phyloP scores from a whole-genome alignment of 2,797 vertebrate species.

The Phylloscopus collybita region DNA sequence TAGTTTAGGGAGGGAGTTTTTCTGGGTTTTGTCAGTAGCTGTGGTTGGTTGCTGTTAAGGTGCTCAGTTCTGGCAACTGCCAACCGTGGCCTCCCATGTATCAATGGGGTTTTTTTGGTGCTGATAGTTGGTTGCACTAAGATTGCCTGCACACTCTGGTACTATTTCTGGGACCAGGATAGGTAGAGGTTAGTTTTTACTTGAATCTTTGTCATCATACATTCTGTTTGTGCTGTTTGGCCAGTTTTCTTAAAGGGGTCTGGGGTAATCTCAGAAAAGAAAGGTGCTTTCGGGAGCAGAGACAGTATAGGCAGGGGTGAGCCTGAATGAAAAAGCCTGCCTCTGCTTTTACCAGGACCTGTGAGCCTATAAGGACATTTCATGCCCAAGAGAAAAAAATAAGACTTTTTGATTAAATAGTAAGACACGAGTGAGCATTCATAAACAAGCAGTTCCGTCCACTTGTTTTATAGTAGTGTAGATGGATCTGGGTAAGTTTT shows the following conservation, averaged over 20 bases:
- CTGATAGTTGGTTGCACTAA: not conserved
- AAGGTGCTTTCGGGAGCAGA: not conserved
- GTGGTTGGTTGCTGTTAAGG: not conserved
- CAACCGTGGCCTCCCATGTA: accelerated
- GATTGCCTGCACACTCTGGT: not conserved
- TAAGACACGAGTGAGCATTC: not conserved
- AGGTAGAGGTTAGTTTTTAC: not conserved
- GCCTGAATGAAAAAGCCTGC: not conserved
- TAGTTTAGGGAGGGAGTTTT: not conserved
- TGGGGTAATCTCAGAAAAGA: not conserved
- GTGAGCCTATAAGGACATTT: not conserved
- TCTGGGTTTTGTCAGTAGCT: not conserved
- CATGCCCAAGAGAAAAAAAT: not conserved
- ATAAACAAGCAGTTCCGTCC: not conserved
- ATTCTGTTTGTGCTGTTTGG: not conserved
- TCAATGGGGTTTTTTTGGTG: not conserved
- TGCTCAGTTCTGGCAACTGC: not conserved
- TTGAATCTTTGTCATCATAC: not conserved
- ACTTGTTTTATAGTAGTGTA: not conserved
- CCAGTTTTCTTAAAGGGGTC: not conserved
- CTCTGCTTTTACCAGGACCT: not conserved
- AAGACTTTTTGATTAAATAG: not conserved
- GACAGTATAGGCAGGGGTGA: not conserved
- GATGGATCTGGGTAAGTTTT: not conserved
- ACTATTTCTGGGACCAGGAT: not conserved